Evolutionary conservation across 2,888 invertebrate genomes (phyloP).

Genomic region (Meganola albula): DNA sequence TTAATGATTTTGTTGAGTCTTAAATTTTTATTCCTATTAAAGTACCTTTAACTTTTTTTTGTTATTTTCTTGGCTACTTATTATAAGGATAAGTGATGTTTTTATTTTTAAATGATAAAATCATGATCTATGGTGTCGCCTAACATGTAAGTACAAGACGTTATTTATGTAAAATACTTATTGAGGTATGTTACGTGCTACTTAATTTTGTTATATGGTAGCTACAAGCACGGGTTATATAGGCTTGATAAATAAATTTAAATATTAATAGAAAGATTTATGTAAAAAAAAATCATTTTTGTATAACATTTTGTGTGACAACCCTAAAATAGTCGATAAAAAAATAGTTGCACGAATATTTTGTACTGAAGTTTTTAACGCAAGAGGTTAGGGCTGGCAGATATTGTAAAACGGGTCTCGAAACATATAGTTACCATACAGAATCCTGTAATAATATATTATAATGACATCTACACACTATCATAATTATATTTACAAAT

Average conservation of each 20-base stretch:
- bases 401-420: slow-evolving; percentile 63
- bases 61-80: slow-evolving; percentile 52
- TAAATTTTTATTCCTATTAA: slow-evolving; percentile 71
- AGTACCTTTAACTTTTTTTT: slow-evolving; percentile 62
- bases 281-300: slow-evolving; percentile 18
- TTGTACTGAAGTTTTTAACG: slow-evolving; percentile 20
- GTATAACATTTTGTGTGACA: slow-evolving; percentile 36
- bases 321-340: slow-evolving; percentile 29
- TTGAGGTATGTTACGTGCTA: slow-evolving; percentile 46
- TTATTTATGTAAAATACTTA: slow-evolving; percentile 48
- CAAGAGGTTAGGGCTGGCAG: slow-evolving; percentile 40
- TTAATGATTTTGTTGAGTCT: slow-evolving; percentile 59
- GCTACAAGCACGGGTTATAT: slow-evolving; percentile 57
- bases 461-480: slow-evolving; percentile 39
- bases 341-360: slow-evolving; percentile 18
- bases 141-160: slow-evolving; percentile 55
- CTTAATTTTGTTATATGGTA: slow-evolving; percentile 48
- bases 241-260: slow-evolving; percentile 47
- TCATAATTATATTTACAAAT: slow-evolving; percentile 14
- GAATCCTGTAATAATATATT: slow-evolving; percentile 61
- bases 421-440: slow-evolving; percentile 71
- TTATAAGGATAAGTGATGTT: slow-evolving; percentile 42
- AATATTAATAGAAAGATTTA: slow-evolving; percentile 23
- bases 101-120: slow-evolving; percentile 52
- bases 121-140: slow-evolving; percentile 40